A percentile compares a stretch with the other conserved stretches of the same genome.
These are phyloP conservation scores for Ptychobarbus kaznakovi DNA, from an alignment of 2,797 vertebrate species.

Conservation along the genomic window DNA sequence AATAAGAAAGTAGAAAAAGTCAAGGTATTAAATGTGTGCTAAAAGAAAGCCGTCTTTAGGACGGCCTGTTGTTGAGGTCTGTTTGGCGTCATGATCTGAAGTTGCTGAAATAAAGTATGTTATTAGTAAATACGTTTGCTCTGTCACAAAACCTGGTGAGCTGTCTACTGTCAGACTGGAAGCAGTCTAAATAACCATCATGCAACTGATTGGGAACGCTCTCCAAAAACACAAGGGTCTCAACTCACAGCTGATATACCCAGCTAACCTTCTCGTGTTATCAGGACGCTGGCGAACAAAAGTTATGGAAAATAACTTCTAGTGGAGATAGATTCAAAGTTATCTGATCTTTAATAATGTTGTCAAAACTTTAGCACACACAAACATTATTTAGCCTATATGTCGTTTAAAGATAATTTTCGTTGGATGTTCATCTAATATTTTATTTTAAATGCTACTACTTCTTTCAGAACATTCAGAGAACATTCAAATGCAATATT, in stretches of 20 bases:
- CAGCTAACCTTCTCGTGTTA: background rate
- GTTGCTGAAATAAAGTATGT: background rate
- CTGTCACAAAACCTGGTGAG: background rate
- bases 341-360: background rate
- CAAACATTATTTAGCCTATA: too few relatives aligned
- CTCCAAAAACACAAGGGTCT: background rate
- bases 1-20: constrained; percentile 52
- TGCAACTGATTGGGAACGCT: background rate
- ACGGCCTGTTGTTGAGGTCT: constrained; percentile 48
- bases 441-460: background rate
- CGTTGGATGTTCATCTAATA: too few relatives aligned
- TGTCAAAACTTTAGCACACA: background rate
- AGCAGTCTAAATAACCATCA: background rate
- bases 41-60: constrained; percentile 69
- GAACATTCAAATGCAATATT: background rate
- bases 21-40: constrained; percentile 65
- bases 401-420: too few relatives aligned
- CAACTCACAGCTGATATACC: background rate
- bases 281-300: background rate
- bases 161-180: background rate
- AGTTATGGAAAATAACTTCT: background rate
- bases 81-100: background rate
- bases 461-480: background rate
- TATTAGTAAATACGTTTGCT: background rate
- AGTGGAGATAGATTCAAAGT: background rate